These are phyloP conservation scores for Aphrophora alni DNA, from an alignment of 2,888 invertebrate species.

Conservation along the genomic window DNA sequence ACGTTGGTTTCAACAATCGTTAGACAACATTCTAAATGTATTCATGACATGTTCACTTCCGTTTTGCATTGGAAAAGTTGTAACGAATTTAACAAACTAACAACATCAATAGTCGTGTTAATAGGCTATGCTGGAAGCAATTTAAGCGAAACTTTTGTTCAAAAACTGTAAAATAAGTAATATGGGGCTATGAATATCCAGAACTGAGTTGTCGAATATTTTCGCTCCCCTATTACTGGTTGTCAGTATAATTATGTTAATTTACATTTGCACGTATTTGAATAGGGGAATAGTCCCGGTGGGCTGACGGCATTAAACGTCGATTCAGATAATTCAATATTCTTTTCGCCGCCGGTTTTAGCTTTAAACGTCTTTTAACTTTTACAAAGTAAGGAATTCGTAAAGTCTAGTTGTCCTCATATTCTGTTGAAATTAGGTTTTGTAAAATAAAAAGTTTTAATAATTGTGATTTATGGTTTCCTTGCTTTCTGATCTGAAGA, in stretches of 20 bases:
- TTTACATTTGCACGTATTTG: slow-evolving; percentile 14
- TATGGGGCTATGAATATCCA: neutral
- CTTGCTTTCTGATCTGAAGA: too few relatives aligned
- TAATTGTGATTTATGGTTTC: too few relatives aligned
- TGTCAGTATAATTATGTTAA: slow-evolving; percentile 11
- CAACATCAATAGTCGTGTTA: neutral
- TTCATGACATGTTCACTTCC: neutral
- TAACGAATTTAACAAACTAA: neutral
- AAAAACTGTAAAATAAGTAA: neutral
- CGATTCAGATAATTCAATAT: slow-evolving; percentile 34
- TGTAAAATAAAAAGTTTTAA: too few relatives aligned
- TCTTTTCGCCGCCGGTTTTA: neutral
- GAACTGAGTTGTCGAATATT: neutral
- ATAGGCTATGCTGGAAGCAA: neutral
- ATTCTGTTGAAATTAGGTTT: too few relatives aligned
- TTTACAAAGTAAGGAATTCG: neutral
- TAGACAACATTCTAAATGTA: neutral
- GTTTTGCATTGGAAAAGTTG: neutral
- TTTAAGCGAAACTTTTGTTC: neutral
- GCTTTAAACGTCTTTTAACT: neutral
- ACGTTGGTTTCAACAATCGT: neutral
- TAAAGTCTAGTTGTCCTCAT: too few relatives aligned
- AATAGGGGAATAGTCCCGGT: neutral
- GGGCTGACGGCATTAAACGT: slow-evolving; percentile 23
- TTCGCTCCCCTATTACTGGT: neutral